Percentiles rank a stretch among this genome's conserved stretches.
Evolutionary conservation across 2,797 vertebrate species (phyloP).

Genomic region (Melanotaenia maccullochi): DNA sequence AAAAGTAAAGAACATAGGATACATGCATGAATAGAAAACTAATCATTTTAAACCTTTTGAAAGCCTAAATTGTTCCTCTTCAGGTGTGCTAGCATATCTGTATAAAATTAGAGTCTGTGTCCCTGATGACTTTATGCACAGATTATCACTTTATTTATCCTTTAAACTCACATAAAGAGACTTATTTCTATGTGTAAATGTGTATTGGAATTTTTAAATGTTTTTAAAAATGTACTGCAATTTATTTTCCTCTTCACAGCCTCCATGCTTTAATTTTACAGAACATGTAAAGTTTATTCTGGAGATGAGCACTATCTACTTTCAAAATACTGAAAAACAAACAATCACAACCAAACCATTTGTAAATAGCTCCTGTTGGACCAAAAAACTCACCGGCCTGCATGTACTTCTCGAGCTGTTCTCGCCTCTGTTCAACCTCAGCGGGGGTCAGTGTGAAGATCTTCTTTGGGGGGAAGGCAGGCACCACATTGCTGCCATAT

Average conservation of each 20-base stretch:
- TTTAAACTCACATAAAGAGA: neutral
- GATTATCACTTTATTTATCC: conserved; percentile 34
- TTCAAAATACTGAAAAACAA: neutral
- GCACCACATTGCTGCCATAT: conserved; percentile 93
- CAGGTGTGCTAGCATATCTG: conserved; percentile 49
- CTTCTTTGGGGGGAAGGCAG: conserved; percentile 97
- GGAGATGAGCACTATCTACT: neutral
- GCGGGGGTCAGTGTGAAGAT: conserved; percentile 95
- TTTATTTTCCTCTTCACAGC: neutral
- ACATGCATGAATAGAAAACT: no score
- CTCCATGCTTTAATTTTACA: neutral
- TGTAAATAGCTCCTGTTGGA: conserved; percentile 33
- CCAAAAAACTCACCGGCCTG: conserved; percentile 90
- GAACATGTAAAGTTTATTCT: neutral
- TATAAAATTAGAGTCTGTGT: conserved; percentile 15
- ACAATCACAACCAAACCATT: conserved; percentile 13
- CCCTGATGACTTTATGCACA: conserved; percentile 19
- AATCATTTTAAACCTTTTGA: no score
- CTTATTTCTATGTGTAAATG: no score
- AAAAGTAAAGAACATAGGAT: no score
- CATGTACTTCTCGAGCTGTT: conserved; percentile 99
- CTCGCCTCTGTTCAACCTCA: conserved; percentile 95
- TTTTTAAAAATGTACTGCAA: neutral
- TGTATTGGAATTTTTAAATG: neutral
- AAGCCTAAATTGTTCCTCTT: conserved; percentile 10